Percentiles rank a stretch among this genome's conserved stretches.
These are phyloP conservation scores for Parazoanthus darwini DNA, from an alignment of 92 coral and sea anemone genomes.

Conservation along the genomic window DNA sequence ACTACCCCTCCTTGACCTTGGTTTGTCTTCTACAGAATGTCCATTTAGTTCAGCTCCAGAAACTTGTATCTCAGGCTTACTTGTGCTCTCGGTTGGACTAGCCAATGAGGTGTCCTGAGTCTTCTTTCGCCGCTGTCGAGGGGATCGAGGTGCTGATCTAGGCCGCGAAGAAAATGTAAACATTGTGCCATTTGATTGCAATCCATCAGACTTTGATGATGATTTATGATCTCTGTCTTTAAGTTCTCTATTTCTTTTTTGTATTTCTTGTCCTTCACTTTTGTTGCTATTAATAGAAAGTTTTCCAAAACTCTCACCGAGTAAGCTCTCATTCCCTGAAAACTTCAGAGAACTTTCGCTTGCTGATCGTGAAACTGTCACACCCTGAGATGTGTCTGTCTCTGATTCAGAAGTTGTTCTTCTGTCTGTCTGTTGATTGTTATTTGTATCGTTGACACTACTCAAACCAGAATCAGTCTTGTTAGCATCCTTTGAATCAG, in stretches of 20 bases:
- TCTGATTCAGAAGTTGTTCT: slow-evolving; percentile 57
- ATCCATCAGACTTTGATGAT: slow-evolving; percentile 41
- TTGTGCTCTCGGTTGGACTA: slow-evolving; percentile 42
- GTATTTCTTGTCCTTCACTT: slow-evolving; percentile 9
- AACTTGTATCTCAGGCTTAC: slow-evolving; percentile 64
- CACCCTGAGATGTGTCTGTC: slow-evolving; percentile 57
- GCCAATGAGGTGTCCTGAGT: slow-evolving; percentile 44
- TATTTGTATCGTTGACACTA: slow-evolving; percentile 48
- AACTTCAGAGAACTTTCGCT: slow-evolving; percentile 84
- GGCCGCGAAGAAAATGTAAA: slow-evolving; percentile 95
- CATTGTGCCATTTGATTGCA: slow-evolving; percentile 55
- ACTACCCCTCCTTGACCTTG: slow-evolving; percentile 62
- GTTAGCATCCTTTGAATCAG: slow-evolving; percentile 35
- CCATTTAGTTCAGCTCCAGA: slow-evolving; percentile 45
- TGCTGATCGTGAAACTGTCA: slow-evolving; percentile 78
- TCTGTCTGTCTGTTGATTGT: slow-evolving; percentile 43
- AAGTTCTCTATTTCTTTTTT: slow-evolving; percentile 13
- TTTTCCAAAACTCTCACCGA: slow-evolving; percentile 71
- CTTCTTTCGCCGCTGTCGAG: slow-evolving; percentile 70
- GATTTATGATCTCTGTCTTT: neutral
- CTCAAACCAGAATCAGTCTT: slow-evolving; percentile 45
- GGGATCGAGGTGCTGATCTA: slow-evolving; percentile 93
- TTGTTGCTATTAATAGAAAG: slow-evolving; percentile 33
- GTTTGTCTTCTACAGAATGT: slow-evolving; percentile 32
- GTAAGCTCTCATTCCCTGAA: slow-evolving; percentile 78